These are phyloP conservation scores for Diceros bicornis DNA, from an alignment of 2,797 vertebrate genomes.

Conservation along the genomic window DNA sequence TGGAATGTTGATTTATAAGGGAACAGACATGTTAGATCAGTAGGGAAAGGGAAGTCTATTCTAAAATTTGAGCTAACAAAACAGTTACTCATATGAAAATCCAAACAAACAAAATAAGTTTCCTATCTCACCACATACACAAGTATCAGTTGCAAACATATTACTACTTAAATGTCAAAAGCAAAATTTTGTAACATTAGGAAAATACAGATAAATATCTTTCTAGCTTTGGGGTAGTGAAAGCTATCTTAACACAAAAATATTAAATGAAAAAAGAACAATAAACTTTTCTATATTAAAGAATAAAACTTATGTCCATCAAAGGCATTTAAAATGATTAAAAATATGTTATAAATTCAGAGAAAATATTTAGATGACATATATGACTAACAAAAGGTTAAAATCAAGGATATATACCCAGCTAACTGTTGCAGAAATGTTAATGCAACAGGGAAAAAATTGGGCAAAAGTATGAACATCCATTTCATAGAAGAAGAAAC, in stretches of 20 bases:
- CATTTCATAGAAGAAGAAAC: neutral
- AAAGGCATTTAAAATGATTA: neutral
- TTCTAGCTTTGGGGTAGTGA: neutral
- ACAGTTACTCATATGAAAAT: neutral
- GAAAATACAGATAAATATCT: neutral
- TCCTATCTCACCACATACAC: neutral
- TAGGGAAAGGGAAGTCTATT: neutral
- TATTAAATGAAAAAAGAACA: neutral
- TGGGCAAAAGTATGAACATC: neutral
- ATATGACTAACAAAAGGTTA: neutral
- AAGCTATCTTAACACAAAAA: neutral
- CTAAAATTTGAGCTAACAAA: neutral
- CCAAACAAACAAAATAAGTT: neutral
- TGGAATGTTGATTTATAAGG: neutral
- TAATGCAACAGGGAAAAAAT: neutral
- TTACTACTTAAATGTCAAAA: neutral
- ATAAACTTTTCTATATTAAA: neutral
- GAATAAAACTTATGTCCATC: neutral
- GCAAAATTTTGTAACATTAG: neutral
- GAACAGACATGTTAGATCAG: neutral
- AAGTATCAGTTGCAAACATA: neutral
- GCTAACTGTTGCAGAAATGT: neutral
- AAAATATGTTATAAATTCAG: neutral
- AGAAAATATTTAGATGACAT: neutral
- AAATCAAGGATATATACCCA: neutral